These are phyloP conservation scores for Drepana arcuata DNA, from an alignment of 1,140 invertebrate species.

Conservation along the genomic window DNA sequence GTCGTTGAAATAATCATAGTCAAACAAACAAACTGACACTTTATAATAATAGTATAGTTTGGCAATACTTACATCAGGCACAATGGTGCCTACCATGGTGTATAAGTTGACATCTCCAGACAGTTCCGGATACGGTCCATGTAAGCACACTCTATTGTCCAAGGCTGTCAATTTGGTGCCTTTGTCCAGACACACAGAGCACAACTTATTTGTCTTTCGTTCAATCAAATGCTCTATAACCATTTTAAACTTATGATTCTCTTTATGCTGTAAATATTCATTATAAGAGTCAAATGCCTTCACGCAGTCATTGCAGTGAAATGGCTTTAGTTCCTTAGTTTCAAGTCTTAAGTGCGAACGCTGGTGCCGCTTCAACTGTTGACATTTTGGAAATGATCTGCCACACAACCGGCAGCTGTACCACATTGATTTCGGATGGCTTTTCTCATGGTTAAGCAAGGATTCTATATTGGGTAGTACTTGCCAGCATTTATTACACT, in stretches of 20 bases:
- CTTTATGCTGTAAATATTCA: conserved; percentile 47
- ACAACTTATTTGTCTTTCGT: conserved; percentile 35
- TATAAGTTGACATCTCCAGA: conserved; percentile 35
- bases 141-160: conserved; percentile 34
- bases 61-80: conserved; percentile 56
- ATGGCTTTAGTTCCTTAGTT: conserved; percentile 10
- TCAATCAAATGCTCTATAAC: conserved; percentile 40
- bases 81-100: conserved; percentile 32
- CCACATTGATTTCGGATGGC: conserved; percentile 54
- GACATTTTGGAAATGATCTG: conserved; percentile 44
- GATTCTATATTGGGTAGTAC: conserved; percentile 35
- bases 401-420: conserved; percentile 50
- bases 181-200: conserved; percentile 42
- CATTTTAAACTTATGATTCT: conserved; percentile 57
- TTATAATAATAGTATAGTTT: no score
- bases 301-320: conserved; percentile 40
- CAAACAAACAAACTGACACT: no score
- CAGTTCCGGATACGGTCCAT: conserved; percentile 41
- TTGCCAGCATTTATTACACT: conserved; percentile 56
- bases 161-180: conserved; percentile 25
- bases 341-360: conserved; percentile 4
- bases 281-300: conserved; percentile 18
- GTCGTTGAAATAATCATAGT: no score
- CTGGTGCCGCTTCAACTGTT: conserved; percentile 34
- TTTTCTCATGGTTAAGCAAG: conserved; percentile 43